Conservation (phyloP, 2,113 vertebrate genomes). For the Geococcyx californianus region DNA sequence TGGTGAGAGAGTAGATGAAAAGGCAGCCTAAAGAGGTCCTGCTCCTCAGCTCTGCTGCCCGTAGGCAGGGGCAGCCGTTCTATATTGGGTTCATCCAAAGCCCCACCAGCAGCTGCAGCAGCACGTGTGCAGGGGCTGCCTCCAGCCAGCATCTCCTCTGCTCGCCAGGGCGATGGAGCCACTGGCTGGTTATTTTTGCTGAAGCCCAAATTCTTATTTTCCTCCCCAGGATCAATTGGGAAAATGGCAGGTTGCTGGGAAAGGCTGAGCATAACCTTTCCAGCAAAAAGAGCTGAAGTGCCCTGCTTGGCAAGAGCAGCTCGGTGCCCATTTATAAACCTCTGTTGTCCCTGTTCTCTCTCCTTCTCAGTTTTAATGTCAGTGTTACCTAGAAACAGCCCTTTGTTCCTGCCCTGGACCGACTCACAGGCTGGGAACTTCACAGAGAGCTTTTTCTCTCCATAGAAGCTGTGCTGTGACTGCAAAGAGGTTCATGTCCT, state of each 20-base stretch:
- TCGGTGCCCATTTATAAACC: neutral
- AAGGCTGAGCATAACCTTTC: neutral
- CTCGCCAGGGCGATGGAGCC: neutral
- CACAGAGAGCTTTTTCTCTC: neutral
- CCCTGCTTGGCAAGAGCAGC: conserved; percentile 11
- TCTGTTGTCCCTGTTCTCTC: conserved; percentile 9
- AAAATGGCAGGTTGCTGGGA: neutral
- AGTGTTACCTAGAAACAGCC: conserved; percentile 45
- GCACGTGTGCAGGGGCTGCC: neutral
- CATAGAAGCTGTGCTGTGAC: neutral
- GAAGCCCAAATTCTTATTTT: neutral
- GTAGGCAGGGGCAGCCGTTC: neutral
- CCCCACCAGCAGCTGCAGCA: conserved; percentile 18
- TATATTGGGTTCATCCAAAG: neutral
- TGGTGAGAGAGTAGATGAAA: neutral
- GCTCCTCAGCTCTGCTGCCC: neutral
- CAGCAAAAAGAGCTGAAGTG: neutral
- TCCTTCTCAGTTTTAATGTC: conserved; percentile 7
- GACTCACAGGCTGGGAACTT: neutral
- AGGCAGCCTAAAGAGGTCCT: neutral
- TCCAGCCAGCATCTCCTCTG: neutral
- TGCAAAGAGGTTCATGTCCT: neutral
- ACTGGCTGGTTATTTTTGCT: neutral
- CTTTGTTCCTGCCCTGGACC: neutral
- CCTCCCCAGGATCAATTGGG: neutral